Conservation (phyloP, 2,888 invertebrate species). For the Cinara cedri region DNA sequence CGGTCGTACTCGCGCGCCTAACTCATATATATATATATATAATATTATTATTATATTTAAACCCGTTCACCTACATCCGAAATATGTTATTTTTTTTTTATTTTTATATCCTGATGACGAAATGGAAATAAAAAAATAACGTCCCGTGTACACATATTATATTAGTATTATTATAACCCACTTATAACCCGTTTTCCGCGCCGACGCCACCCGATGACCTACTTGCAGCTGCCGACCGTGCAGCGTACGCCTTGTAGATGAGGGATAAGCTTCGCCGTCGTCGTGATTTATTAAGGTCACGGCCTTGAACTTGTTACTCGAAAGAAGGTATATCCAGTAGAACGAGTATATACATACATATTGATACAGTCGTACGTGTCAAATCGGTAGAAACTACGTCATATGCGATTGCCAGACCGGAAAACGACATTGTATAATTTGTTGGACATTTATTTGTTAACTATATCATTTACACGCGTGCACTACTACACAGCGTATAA, state of each 20-base stretch:
- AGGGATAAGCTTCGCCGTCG: too few relatives aligned
- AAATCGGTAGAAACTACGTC: neutral
- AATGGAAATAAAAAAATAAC: constrained; percentile 1
- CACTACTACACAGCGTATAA: too few relatives aligned
- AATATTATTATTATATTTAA: constrained; percentile 5
- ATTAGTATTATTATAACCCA: too few relatives aligned
- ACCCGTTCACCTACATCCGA: constrained; percentile 53
- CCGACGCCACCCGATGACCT: constrained; percentile 31
- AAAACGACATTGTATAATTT: too few relatives aligned
- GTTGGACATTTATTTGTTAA: too few relatives aligned
- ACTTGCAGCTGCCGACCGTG: neutral
- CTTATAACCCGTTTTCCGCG: constrained; percentile 41
- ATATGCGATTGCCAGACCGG: neutral
- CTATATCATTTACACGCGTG: too few relatives aligned
- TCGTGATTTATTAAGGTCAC: constrained; percentile 18
- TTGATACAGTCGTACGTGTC: too few relatives aligned
- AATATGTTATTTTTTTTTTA: neutral
- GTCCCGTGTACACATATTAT: too few relatives aligned
- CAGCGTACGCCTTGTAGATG: too few relatives aligned
- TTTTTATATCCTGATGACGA: neutral
- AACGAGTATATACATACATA: too few relatives aligned
- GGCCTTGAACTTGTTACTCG: constrained; percentile 51
- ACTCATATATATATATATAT: neutral
- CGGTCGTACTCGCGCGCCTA: too few relatives aligned
- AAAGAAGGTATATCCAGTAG: neutral